Evolutionary conservation across 2,797 vertebrate genomes (phyloP).

Genomic region (Sparus aurata): DNA sequence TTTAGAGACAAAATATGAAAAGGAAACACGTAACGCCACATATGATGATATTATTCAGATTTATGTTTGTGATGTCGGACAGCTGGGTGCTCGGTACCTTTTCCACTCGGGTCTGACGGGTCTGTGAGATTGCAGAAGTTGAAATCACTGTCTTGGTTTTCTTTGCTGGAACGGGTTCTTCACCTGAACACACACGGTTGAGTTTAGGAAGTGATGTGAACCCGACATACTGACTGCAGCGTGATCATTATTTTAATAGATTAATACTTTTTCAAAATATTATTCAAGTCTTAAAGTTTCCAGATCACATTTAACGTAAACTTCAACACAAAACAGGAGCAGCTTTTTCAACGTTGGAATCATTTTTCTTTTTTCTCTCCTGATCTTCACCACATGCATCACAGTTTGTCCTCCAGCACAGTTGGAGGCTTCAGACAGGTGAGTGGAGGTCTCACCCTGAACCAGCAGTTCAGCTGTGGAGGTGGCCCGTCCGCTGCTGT

Average conservation of each 20-base stretch:
- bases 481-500: slow-evolving; percentile 96
- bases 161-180: slow-evolving; percentile 96
- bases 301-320: no score
- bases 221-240: not conserved
- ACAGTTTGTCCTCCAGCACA: no score
- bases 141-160: slow-evolving; percentile 96
- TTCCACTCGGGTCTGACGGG: slow-evolving; percentile 89
- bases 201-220: not conserved
- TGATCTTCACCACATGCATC: no score
- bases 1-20: not conserved
- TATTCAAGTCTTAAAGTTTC: not conserved
- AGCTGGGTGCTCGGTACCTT: slow-evolving; percentile 83
- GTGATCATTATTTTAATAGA: no score
- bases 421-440: no score
- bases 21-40: no score
- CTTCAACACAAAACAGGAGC: no score
- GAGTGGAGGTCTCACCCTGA: slow-evolving; percentile 86
- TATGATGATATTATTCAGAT: not conserved
- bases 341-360: no score
- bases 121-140: slow-evolving; percentile 91
- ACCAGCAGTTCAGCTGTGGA: slow-evolving; percentile 96
- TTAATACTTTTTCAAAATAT: no score
- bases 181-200: slow-evolving; percentile 69
- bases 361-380: no score
- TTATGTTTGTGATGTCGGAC: not conserved